These are phyloP conservation scores for Stomatorhinus ivindoensis DNA, from an alignment of 2,113 vertebrate genomes.

Conservation along the genomic window DNA sequence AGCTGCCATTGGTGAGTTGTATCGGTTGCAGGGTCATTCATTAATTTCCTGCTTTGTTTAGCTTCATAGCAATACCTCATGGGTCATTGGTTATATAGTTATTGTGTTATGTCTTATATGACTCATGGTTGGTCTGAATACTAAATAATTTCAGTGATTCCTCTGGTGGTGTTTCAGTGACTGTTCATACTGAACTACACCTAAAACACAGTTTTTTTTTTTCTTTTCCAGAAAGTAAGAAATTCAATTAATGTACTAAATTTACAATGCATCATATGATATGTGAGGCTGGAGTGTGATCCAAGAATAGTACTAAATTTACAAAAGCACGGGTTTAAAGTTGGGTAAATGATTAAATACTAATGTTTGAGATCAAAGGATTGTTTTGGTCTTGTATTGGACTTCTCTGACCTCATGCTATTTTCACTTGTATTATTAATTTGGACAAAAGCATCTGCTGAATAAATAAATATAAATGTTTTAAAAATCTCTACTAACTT, in stretches of 20 bases:
- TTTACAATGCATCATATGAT: background rate
- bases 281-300: background rate
- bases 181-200: background rate
- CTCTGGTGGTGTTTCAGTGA: background rate
- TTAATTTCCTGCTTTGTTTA: background rate
- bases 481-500: background rate
- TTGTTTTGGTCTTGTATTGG: background rate
- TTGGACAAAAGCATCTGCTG: background rate
- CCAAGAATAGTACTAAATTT: background rate
- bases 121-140: background rate
- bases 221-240: no score
- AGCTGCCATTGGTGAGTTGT: conserved; percentile 82
- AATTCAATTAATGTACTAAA: background rate
- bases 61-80: background rate
- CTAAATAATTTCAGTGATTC: background rate
- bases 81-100: background rate
- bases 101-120: background rate
- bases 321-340: background rate
- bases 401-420: background rate
- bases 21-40: background rate
- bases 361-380: background rate
- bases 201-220: background rate
- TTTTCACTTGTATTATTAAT: background rate
- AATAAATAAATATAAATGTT: background rate
- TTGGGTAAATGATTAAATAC: background rate